Percentiles rank a stretch among this genome's conserved stretches.
phyloP scores from a whole-genome alignment of 2,113 vertebrate genomes.

The Alethe diademata region DNA sequence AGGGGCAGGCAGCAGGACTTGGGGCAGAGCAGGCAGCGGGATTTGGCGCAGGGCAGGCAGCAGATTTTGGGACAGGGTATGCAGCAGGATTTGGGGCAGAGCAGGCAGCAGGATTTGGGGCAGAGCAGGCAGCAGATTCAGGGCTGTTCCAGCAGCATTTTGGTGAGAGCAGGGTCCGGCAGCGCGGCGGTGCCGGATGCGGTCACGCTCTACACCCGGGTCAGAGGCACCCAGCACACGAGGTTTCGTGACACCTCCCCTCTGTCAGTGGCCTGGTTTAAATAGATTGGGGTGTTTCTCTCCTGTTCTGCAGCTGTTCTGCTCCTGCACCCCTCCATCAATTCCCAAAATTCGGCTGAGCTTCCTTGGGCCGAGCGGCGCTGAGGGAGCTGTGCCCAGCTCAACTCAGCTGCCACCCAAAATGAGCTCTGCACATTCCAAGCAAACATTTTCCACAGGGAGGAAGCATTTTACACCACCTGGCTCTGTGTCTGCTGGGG shows the following conservation, averaged over 20 bases:
- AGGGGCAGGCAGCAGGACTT: not conserved
- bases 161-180: not conserved
- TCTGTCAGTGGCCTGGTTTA: not conserved
- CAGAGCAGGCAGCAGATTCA: not conserved
- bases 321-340: rapidly evolving
- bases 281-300: not conserved
- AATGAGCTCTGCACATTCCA: not conserved
- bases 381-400: not conserved
- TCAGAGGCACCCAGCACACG: rapidly evolving
- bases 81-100: no score
- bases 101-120: no score
- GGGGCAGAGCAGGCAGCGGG: no score
- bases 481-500: not conserved
- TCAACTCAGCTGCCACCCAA: not conserved
- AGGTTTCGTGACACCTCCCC: not conserved
- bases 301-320: not conserved
- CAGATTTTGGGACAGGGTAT: no score
- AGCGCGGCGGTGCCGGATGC: not conserved
- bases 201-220: not conserved
- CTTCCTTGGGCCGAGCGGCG: rapidly evolving
- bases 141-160: rapidly evolving
- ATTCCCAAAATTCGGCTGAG: not conserved
- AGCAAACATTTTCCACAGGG: not conserved
- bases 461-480: rapidly evolving
- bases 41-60: no score